Conservation (phyloP, 2,113 vertebrate genomes). For the Pardalotus punctatus region DNA sequence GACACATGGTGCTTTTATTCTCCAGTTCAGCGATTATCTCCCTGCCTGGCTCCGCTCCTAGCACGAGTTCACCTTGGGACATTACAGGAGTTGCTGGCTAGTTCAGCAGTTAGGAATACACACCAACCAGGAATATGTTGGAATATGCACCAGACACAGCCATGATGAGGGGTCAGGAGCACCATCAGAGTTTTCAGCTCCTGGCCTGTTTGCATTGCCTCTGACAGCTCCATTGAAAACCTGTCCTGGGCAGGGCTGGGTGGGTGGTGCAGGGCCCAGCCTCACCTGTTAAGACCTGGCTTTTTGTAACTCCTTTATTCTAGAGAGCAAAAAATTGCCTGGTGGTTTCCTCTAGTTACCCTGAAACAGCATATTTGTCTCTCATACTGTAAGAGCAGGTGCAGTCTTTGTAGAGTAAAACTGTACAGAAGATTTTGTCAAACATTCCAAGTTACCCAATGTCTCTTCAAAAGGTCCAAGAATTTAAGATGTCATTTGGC, state of each 20-base stretch:
- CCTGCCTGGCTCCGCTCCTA: slow-evolving; percentile 34
- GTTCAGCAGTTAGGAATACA: not conserved
- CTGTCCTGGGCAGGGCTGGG: rapidly evolving
- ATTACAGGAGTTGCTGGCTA: not conserved
- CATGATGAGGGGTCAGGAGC: rapidly evolving
- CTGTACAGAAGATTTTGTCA: not conserved
- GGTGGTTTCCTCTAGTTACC: not conserved
- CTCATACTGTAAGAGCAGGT: not conserved
- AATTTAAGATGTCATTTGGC: not conserved
- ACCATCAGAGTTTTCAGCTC: not conserved
- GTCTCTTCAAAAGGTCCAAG: not conserved
- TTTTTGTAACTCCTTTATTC: not conserved
- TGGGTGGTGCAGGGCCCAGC: not conserved
- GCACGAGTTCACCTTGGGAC: slow-evolving; percentile 48
- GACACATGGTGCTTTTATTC: slow-evolving; percentile 39
- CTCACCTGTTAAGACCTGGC: not conserved
- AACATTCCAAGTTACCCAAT: not conserved
- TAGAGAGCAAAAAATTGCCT: not conserved
- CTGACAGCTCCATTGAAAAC: not conserved
- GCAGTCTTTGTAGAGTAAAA: not conserved
- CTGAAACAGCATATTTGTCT: not conserved
- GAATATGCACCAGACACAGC: not conserved
- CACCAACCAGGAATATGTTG: not conserved
- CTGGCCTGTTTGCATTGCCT: not conserved
- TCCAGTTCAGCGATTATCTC: slow-evolving; percentile 19